Evolutionary conservation across 1,140 invertebrate species (phyloP).

Genomic region (Drosophila lini): DNA sequence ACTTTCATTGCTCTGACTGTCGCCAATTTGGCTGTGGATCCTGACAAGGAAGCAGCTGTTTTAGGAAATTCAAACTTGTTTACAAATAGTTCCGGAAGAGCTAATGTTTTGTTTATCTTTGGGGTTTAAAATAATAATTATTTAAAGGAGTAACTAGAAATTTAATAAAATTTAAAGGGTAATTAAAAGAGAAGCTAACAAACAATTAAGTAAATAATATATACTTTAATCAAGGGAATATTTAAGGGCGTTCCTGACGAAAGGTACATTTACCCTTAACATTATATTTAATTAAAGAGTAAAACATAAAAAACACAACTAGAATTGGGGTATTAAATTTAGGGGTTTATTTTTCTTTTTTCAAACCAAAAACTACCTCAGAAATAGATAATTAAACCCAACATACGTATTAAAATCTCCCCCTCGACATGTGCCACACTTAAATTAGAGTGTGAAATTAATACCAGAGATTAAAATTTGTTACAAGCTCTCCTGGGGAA

Average conservation of each 20-base stretch:
- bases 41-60: slow-evolving; percentile 6
- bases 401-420: neutral
- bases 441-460: slow-evolving; percentile 10
- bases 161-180: neutral
- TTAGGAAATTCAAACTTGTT: neutral
- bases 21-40: slow-evolving; percentile 27
- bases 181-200: neutral
- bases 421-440: neutral
- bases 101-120: neutral
- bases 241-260: neutral
- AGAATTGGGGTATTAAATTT: neutral
- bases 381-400: neutral
- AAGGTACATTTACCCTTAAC: neutral
- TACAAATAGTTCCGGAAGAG: neutral
- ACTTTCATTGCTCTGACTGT: slow-evolving; percentile 34
- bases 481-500: neutral
- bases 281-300: neutral
- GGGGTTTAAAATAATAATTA: neutral
- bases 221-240: neutral
- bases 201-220: neutral
- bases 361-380: neutral
- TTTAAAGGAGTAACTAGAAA: neutral
- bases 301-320: neutral
- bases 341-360: too few species aligned
- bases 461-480: slow-evolving; percentile 12